Base-by-base conservation (phyloP, 2,113 vertebrate genomes). In the Anoura caudifer region DNA sequence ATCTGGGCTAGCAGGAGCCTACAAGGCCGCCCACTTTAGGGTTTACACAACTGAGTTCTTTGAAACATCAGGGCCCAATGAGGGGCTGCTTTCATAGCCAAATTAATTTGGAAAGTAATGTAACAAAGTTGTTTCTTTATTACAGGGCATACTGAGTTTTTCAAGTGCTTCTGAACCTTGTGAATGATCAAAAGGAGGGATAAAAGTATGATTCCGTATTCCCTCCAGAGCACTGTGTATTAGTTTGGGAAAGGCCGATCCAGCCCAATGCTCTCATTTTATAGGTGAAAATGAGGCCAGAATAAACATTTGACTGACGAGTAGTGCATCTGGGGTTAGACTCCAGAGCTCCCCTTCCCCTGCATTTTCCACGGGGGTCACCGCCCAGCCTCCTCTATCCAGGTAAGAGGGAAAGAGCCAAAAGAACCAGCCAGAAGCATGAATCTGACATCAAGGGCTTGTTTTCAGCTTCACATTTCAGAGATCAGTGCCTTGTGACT, bases 401-500 rank as follows among this genome's bases (percentile, higher is more conserved):
- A 28, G n/a, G 45, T 43, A 38, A 19, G 7, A 13, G 41, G 61
- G 26, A 76, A 85, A 67, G 41, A 84, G 59, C 15, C 28, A 52
- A 36, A 17, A 0, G 28, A 65, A 33, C 31, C 36, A 86, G n/a
- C 41, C 84, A 36, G 0, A 43, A 7, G 24, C n/a, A 43, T 24
- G 41, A 43, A 70, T 81, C 16, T 69, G 56, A 54, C 75, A 36
- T 72, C 80, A 95, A 72, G 28, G 19, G 59, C 31, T 59, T 72
- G 38, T 80, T 94, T 83, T 33, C 79, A 84, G 38, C 36, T 85
- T 89, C 79, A 69, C 41, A 70, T 85, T 97, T 93, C 73, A 82
- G 73, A 86, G 52, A 73, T 1, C 22, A 15, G 69, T 80, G 75
- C 43, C 63, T 22, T 50, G 36, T 52, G 70, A 77, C 70, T 69